Conservation (phyloP, 2,113 vertebrate species). For the Eolophus roseicapilla region DNA sequence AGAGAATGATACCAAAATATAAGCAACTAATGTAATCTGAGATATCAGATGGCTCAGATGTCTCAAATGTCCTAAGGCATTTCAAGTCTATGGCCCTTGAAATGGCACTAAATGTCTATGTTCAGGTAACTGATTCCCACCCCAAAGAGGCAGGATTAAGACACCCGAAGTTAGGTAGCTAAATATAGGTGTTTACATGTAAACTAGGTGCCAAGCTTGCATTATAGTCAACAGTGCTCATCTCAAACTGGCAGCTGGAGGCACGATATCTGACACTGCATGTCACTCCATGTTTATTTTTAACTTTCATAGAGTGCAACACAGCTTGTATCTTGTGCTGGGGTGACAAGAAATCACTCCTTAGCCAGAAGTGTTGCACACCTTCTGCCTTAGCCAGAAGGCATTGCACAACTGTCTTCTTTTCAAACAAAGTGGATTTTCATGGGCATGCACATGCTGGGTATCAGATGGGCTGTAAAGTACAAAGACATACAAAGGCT, state of each 20-base stretch:
- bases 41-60: background rate
- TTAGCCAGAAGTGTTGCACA: background rate
- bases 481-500: background rate
- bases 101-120: background rate
- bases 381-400: background rate
- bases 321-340: background rate
- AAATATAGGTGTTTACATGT: background rate
- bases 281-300: background rate
- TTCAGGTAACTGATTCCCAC: background rate
- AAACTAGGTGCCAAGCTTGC: background rate
- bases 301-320: background rate
- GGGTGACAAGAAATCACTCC: background rate
- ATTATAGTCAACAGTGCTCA: background rate
- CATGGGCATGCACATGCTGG: accelerated
- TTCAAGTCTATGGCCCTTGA: background rate
- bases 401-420: background rate
- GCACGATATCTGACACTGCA: accelerated
- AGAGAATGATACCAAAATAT: background rate
- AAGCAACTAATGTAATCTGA: background rate
- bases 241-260: background rate
- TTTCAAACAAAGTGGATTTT: background rate
- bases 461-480: background rate
- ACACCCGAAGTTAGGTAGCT: background rate
- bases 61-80: background rate
- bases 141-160: background rate